phyloP scores from a whole-genome alignment of 2,113 vertebrate species.

The Bos javanicus region DNA sequence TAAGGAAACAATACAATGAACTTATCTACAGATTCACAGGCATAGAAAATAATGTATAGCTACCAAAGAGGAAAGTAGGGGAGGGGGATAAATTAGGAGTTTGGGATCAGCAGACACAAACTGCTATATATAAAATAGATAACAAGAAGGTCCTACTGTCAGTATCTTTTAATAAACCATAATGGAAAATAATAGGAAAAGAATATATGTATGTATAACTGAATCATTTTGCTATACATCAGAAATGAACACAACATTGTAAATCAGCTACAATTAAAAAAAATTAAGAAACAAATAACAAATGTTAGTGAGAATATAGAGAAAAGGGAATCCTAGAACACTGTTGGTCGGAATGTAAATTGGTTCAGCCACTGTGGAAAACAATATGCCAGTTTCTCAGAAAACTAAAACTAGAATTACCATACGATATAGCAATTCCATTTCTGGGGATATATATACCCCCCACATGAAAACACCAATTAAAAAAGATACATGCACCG shows the following conservation, averaged over 20 bases:
- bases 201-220: background rate
- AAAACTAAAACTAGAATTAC: background rate
- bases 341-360: background rate
- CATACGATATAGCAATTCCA: background rate
- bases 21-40: background rate
- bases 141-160: background rate
- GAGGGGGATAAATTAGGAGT: background rate
- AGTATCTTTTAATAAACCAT: background rate
- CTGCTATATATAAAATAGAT: background rate
- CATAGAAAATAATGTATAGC: background rate
- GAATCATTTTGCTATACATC: background rate
- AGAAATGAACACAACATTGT: background rate
- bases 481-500: background rate
- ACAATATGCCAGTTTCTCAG: background rate
- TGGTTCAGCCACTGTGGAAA: background rate
- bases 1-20: background rate
- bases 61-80: background rate
- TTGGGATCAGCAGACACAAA: background rate
- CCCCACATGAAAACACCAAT: background rate
- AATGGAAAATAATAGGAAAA: background rate
- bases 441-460: background rate
- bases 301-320: background rate
- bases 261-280: background rate
- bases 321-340: background rate
- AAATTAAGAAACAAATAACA: background rate